phyloP scores from a whole-genome alignment of 2,888 invertebrate species.

The Drosophila ustulata region DNA sequence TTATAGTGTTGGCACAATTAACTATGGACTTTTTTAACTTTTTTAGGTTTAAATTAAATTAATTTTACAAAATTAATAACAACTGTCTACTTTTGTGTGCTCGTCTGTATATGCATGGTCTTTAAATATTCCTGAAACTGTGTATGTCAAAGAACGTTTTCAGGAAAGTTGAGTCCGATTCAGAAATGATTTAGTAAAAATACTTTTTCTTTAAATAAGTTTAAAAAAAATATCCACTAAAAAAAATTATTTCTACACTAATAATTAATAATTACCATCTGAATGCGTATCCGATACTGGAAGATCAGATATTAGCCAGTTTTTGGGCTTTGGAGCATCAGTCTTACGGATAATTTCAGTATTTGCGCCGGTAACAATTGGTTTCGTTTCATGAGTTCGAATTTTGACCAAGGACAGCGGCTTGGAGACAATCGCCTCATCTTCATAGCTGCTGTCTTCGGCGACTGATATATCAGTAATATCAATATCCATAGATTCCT shows the following conservation, averaged over 20 bases:
- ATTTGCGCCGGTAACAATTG: conserved; percentile 37
- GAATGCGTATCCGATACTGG: conserved; percentile 67
- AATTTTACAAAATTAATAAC: no score
- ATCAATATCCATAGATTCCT: conserved; percentile 85
- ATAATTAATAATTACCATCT: conserved; percentile 50
- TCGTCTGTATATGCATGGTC: no score
- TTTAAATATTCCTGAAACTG: no score
- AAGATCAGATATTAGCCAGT: conserved; percentile 83
- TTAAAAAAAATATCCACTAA: no score
- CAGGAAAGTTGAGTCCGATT: no score
- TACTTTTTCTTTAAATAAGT: no score
- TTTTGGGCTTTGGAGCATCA: conserved; percentile 66
- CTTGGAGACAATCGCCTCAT: conserved; percentile 54
- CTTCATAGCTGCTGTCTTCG: conserved; percentile 67
- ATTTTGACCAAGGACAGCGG: conserved; percentile 76
- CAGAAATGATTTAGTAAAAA: no score
- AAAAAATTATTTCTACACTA: background rate
- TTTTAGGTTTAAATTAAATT: no score
- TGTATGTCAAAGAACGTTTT: no score
- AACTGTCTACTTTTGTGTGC: no score
- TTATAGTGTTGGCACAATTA: no score
- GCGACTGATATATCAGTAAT: conserved; percentile 84
- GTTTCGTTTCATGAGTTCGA: conserved; percentile 51
- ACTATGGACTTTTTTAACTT: no score
- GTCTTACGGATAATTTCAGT: conserved; percentile 44